phyloP scores from a whole-genome alignment of 1,140 invertebrate genomes.

The Acromyrmex heyeri region DNA sequence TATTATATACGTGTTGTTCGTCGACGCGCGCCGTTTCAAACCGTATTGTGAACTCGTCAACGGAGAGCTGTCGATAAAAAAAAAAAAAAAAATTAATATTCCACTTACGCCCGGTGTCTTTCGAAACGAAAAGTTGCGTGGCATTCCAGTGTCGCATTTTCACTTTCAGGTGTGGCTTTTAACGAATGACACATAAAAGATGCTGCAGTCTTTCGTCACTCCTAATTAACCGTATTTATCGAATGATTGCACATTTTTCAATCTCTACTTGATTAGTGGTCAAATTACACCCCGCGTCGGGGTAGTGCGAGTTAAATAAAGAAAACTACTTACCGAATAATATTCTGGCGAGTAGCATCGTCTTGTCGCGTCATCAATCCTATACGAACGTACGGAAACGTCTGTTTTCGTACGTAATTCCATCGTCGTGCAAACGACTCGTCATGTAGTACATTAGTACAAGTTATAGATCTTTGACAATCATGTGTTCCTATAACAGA shows the following conservation, averaged over 20 bases:
- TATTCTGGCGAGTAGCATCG: background rate
- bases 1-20: conserved; percentile 28
- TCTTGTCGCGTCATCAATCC: background rate
- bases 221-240: background rate
- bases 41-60: conserved; percentile 35
- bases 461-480: background rate
- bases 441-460: background rate
- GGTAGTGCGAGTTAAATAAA: too few species aligned
- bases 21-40: conserved; percentile 12
- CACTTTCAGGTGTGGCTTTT: background rate
- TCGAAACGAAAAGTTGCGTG: background rate
- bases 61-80: conserved; percentile 32
- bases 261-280: too few species aligned
- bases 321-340: background rate
- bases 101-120: background rate
- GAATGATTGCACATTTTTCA: too few species aligned
- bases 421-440: background rate
- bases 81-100: conserved; percentile 22
- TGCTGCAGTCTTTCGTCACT: background rate
- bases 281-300: too few species aligned
- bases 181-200: background rate
- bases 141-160: background rate
- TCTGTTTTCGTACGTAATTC: background rate
- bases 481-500: background rate
- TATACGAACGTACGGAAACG: background rate